Base-by-base conservation (phyloP, 30 jellyfish, hydroid and myxozoan genomes). In the Nemopilema nomurai region DNA sequence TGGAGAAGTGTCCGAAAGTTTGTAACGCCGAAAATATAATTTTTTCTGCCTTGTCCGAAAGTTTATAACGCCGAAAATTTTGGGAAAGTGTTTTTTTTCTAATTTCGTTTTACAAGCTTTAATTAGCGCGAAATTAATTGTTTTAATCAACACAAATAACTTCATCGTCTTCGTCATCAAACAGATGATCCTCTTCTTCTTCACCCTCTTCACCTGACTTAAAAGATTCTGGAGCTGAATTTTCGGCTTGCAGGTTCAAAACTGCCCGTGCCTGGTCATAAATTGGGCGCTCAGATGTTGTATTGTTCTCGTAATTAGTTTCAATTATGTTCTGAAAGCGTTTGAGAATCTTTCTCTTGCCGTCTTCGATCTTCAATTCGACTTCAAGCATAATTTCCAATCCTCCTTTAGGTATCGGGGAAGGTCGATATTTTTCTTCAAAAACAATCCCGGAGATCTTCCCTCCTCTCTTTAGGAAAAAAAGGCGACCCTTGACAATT, bases 111-210 rank as follows among this genome's bases (percentile, higher is more conserved):
- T n/a, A n/a, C n/a, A n/a, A n/a, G n/a, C n/a, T n/a, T n/a, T n/a
- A n/a, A n/a, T n/a, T n/a, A n/a, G n/a, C n/a, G n/a, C n/a, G n/a
- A n/a, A n/a, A n/a, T n/a, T n/a, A n/a, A n/a, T 75, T 75, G 31
- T n/a, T 75, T 33, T 78, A 52, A 78, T 51, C 88, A 17, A 78
- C 28, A 62, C 88, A 78, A 78, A 78, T 51, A 78, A 78, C 81
- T 70, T 70, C 81, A 70, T 78, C 88, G 73, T 78, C 88, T 62
- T 53, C 88, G 85, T 78, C 88, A 78, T 78, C 88, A 78, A 78
- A 24, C 30, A 78, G 81, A 23, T 78, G 81, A 22, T 78, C 88
- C 73, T 62, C 88, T 62, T 78, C 88, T 78, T 78, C 88, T 78
- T 52, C 88, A 78, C 49, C 88, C 49, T 18, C 85, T 29, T 70